These are phyloP conservation scores for Falco berigora DNA, from an alignment of 2,797 vertebrate species.

Conservation along the genomic window DNA sequence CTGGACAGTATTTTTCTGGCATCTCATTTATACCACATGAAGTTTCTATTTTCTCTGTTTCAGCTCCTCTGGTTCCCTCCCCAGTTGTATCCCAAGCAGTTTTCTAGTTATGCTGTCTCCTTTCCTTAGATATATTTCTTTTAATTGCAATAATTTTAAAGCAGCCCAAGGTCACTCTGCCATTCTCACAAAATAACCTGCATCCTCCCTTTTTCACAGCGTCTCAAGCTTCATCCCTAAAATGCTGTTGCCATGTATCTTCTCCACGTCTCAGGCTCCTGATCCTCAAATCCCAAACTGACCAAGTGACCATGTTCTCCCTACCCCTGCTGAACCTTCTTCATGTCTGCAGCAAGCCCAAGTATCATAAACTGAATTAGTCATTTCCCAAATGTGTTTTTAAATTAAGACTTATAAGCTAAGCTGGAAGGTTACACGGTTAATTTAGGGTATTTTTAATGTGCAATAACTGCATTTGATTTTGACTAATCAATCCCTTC, in stretches of 20 bases:
- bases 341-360: not conserved
- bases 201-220: not conserved
- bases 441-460: not conserved
- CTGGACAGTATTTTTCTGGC: not conserved
- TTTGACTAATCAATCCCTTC: not conserved
- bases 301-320: not conserved
- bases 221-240: not conserved
- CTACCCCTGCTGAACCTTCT: not conserved
- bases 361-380: not conserved
- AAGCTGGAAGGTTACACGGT: not conserved
- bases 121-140: not conserved
- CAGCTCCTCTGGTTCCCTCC: not conserved
- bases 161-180: not conserved
- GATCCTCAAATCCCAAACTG: not conserved
- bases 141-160: not conserved
- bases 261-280: not conserved
- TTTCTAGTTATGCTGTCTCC: not conserved
- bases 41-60: not conserved
- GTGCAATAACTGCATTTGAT: not conserved
- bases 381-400: not conserved
- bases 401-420: not conserved
- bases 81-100: not conserved
- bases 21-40: not conserved
- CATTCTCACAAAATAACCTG: not conserved
- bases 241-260: not conserved